phyloP scores from a whole-genome alignment of 2,888 invertebrate species.

The Anodontia alba region DNA sequence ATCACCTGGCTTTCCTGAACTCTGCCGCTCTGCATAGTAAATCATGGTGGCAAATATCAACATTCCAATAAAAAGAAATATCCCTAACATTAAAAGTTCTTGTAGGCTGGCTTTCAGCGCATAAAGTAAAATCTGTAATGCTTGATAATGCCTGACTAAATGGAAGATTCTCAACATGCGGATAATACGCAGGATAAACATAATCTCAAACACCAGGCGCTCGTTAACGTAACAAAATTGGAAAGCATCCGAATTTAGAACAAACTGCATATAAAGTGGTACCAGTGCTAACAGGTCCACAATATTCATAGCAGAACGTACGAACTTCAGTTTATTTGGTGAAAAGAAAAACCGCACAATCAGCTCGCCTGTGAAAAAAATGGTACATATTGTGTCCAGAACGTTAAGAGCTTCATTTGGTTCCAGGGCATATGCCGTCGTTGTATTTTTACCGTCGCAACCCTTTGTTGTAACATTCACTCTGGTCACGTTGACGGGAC shows the following conservation, averaged over 20 bases:
- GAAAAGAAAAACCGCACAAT: conserved; percentile 77
- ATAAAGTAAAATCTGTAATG: conserved; percentile 85
- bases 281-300: conserved; percentile 79
- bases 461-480: conserved; percentile 29
- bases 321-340: conserved; percentile 76
- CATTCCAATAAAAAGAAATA: conserved; percentile 83
- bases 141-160: conserved; percentile 85
- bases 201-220: conserved; percentile 78
- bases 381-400: conserved; percentile 80
- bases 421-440: conserved; percentile 50
- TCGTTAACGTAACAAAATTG: conserved; percentile 77
- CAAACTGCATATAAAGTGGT: conserved; percentile 57
- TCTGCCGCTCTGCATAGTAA: conserved; percentile 84
- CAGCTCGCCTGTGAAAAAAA: conserved; percentile 81
- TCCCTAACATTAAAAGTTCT: conserved; percentile 82
- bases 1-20: conserved; percentile 62
- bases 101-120: conserved; percentile 84
- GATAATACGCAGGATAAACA: conserved; percentile 85
- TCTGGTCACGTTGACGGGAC: conserved; percentile 48
- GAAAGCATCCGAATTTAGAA: conserved; percentile 72
- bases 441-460: conserved; percentile 47
- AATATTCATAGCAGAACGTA: conserved; percentile 78
- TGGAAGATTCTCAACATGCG: conserved; percentile 86
- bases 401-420: conserved; percentile 70
- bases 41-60: conserved; percentile 83